Conservation (phyloP, 2,888 invertebrate species). For the Agrochola lota region DNA sequence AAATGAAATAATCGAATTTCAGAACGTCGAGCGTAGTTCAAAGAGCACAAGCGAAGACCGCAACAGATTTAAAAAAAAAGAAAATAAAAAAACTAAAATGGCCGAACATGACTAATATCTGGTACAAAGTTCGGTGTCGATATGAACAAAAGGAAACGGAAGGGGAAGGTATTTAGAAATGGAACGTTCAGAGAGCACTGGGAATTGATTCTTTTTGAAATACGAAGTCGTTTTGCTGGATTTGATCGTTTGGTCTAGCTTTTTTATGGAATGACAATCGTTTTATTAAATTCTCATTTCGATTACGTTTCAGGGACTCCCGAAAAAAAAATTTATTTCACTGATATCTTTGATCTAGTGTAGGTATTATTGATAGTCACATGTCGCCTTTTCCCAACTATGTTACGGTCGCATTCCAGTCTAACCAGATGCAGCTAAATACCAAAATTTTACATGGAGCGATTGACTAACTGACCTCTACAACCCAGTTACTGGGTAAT, state of each 20-base stretch:
- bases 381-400: background rate
- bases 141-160: slow-evolving; percentile 83
- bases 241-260: slow-evolving; percentile 41
- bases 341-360: slow-evolving; percentile 1
- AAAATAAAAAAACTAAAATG: slow-evolving; percentile 70
- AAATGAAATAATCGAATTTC: slow-evolving; percentile 88
- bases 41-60: slow-evolving; percentile 87
- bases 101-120: slow-evolving; percentile 86
- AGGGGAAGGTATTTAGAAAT: slow-evolving; percentile 82
- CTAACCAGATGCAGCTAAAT: too few species aligned
- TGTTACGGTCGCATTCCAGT: too few species aligned
- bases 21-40: slow-evolving; percentile 87
- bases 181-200: slow-evolving; percentile 63
- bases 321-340: background rate
- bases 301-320: slow-evolving; percentile 13
- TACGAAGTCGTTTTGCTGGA: slow-evolving; percentile 59
- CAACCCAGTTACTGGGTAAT: too few species aligned
- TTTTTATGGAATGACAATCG: slow-evolving; percentile 28
- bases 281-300: slow-evolving; percentile 41
- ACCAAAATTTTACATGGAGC: too few species aligned
- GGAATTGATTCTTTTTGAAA: slow-evolving; percentile 66
- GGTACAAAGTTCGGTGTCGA: slow-evolving; percentile 87
- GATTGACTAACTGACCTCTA: too few species aligned
- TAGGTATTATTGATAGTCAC: background rate
- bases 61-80: slow-evolving; percentile 83